A percentile compares a stretch with the other conserved stretches of the same genome.
Evolutionary conservation across 1,140 invertebrate species (phyloP).

Genomic region (Drosophila bipectinata): DNA sequence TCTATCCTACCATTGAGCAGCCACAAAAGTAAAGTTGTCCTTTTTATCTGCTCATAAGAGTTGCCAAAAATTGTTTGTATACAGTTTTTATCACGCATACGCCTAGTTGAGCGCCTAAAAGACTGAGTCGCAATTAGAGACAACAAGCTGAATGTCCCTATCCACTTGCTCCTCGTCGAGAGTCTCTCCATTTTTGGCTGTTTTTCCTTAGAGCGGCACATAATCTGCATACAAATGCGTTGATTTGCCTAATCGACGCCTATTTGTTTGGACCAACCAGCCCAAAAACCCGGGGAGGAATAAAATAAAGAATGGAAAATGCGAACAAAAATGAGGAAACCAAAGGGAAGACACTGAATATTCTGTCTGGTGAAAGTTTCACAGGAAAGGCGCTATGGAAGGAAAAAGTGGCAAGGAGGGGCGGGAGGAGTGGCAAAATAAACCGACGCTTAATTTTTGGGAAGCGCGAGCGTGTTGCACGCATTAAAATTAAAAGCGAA

Average conservation of each 20-base stretch:
- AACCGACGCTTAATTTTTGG: slow-evolving; percentile 77
- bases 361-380: slow-evolving; percentile 60
- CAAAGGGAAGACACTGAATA: slow-evolving; percentile 53
- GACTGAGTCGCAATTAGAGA: slow-evolving; percentile 73
- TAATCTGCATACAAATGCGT: slow-evolving; percentile 82
- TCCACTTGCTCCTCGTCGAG: background rate
- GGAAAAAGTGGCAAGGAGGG: background rate
- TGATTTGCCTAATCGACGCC: slow-evolving; percentile 81
- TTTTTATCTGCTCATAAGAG: slow-evolving; percentile 30
- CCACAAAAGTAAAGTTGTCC: background rate
- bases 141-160: slow-evolving; percentile 20
- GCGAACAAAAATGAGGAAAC: slow-evolving; percentile 2
- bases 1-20: background rate
- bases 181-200: slow-evolving; percentile 22
- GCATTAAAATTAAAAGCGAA: slow-evolving; percentile 80
- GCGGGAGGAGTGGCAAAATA: slow-evolving; percentile 50
- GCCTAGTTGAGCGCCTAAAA: slow-evolving; percentile 58
- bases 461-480: slow-evolving; percentile 68
- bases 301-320: background rate
- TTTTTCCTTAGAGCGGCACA: slow-evolving; percentile 58
- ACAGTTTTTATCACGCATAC: slow-evolving; percentile 69
- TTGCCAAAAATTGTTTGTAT: slow-evolving; percentile 25
- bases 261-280: slow-evolving; percentile 70
- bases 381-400: slow-evolving; percentile 15
- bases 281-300: slow-evolving; percentile 1